Evolutionary conservation across 2,888 invertebrate species (phyloP).

Genomic region (Lasioglossum calceatum): DNA sequence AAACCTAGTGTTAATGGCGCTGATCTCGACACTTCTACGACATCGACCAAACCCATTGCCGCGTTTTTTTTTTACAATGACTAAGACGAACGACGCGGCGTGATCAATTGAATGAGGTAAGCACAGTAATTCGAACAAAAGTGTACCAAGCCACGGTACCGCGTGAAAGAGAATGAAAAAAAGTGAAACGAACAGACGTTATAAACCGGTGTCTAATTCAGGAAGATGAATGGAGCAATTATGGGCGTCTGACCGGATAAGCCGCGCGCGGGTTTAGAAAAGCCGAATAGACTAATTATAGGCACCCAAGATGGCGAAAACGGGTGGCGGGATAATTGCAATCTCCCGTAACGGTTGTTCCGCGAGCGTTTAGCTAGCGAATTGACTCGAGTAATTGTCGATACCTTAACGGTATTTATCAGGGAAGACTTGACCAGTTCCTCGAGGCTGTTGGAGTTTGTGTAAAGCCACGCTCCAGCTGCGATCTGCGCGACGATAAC

Average conservation of each 20-base stretch:
- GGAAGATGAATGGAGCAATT: constrained; percentile 44
- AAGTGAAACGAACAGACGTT: neutral
- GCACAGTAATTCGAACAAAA: neutral
- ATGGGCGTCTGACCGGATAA: constrained; percentile 8
- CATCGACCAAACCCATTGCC: neutral
- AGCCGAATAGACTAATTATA: constrained; percentile 43
- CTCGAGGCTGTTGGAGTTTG: constrained; percentile 89
- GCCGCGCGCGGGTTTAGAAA: neutral
- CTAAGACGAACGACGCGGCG: neutral
- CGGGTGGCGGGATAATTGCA: constrained; percentile 22
- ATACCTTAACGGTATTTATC: constrained; percentile 80
- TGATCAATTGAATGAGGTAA: neutral
- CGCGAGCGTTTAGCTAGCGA: constrained; percentile 11
- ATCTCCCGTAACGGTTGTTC: constrained; percentile 18
- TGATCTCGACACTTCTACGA: neutral
- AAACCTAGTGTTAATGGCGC: neutral
- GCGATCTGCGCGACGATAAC: constrained; percentile 92
- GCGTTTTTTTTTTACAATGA: neutral
- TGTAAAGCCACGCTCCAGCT: constrained; percentile 91
- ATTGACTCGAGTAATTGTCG: constrained; percentile 25
- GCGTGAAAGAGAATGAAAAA: neutral
- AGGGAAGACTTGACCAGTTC: constrained; percentile 86
- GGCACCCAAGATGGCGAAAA: neutral
- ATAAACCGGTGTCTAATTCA: constrained; percentile 29
- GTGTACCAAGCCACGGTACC: neutral